A percentile compares a stretch with the other conserved stretches of the same genome.
phyloP scores from a whole-genome alignment of 2,888 invertebrate genomes.

The Neria commutata region DNA sequence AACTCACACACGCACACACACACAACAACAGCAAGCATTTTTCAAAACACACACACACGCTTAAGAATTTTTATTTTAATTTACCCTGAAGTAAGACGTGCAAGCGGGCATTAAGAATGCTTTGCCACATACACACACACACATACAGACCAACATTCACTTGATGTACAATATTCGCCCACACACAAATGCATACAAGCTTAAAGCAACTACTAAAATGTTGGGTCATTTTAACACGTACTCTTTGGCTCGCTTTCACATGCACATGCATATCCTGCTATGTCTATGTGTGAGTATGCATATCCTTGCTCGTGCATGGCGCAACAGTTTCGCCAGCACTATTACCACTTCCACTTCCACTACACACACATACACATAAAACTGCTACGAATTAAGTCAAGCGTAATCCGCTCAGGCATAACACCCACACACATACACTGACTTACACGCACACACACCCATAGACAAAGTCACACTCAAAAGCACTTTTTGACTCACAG shows the following conservation, averaged over 20 bases:
- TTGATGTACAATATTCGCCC: slow-evolving; percentile 33
- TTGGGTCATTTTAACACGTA: slow-evolving; percentile 29
- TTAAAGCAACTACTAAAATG: slow-evolving; percentile 24
- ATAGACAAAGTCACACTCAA: not conserved
- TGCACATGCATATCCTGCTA: no score
- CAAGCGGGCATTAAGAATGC: not conserved
- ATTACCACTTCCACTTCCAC: not conserved
- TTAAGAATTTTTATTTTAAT: slow-evolving; percentile 54
- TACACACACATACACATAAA: no score
- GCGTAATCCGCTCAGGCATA: slow-evolving; percentile 55
- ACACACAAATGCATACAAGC: not conserved
- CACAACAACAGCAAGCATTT: slow-evolving; percentile 17
- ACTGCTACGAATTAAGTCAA: slow-evolving; percentile 50
- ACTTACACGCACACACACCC: slow-evolving; percentile 24
- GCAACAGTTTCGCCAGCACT: not conserved
- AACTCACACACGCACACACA: not conserved
- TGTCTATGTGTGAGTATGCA: not conserved
- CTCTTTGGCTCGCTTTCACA: no score
- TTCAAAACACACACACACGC: slow-evolving; percentile 44
- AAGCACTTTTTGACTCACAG: slow-evolving; percentile 46
- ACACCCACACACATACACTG: slow-evolving; percentile 39
- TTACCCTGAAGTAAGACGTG: slow-evolving; percentile 17
- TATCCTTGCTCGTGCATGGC: not conserved
- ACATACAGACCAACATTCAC: not conserved
- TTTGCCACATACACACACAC: not conserved